A percentile compares a stretch with the other conserved stretches of the same genome.
Evolutionary conservation across 2,888 invertebrate genomes (phyloP).

Genomic region (Drosophila melanosoma): DNA sequence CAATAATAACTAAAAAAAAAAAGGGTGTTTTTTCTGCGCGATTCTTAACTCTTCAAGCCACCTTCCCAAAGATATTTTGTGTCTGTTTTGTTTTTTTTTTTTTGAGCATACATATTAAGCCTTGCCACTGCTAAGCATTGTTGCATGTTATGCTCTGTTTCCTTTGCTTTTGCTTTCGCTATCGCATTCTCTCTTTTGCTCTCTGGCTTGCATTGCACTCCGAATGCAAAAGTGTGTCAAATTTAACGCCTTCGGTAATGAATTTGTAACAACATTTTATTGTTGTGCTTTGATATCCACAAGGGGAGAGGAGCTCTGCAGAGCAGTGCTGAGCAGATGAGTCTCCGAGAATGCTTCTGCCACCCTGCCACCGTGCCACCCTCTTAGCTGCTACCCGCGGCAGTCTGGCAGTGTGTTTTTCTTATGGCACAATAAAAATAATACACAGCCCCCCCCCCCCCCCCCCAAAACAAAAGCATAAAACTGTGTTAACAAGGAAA

Average conservation of each 20-base stretch:
- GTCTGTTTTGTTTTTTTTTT: constrained; percentile 6
- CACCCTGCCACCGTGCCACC: not conserved
- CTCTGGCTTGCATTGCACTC: constrained; percentile 37
- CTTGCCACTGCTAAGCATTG: constrained; percentile 47
- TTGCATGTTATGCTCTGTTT: constrained; percentile 58
- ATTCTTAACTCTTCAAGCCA: constrained; percentile 21
- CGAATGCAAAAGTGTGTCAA: constrained; percentile 79
- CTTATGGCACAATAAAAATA: constrained; percentile 73
- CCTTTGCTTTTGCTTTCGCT: constrained; percentile 24
- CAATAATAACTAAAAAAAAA: not conserved
- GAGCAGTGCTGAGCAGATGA: constrained; percentile 9
- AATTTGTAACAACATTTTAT: constrained; percentile 80
- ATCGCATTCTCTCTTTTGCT: constrained; percentile 9
- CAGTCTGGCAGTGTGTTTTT: constrained; percentile 64
- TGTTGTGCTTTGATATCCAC: constrained; percentile 64
- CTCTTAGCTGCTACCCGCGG: constrained; percentile 7
- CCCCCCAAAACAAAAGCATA: constrained; percentile 75
- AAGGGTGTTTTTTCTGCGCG: not conserved
- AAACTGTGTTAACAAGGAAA: constrained; percentile 78
- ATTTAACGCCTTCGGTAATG: constrained; percentile 81
- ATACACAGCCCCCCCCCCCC: constrained; percentile 41
- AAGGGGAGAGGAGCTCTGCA: not conserved
- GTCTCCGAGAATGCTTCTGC: not conserved
- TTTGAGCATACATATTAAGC: constrained; percentile 35
- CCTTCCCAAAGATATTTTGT: constrained; percentile 23